Evolutionary conservation across 2,888 invertebrate genomes (phyloP), one percentile per base, ranked within the genome.

Genomic region (Chrysomela aeneicollis): DNA sequence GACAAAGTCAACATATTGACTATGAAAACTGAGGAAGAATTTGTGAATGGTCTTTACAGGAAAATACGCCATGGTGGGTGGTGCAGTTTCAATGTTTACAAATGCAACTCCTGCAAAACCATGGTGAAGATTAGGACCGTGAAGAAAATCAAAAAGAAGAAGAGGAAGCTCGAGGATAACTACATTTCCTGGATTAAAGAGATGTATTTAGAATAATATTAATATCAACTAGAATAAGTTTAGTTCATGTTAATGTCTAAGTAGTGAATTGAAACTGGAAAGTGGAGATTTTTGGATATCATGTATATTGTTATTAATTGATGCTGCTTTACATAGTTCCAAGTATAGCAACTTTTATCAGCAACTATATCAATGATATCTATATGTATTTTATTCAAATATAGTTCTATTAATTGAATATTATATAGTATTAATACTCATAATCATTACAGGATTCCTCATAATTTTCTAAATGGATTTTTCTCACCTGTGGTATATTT

Each of bases 401-500:
- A 26, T 26, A 26, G 26, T n/a, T n/a, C n/a, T n/a, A 26, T 5
- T 26, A 26, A 6, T 5, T 5, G 26, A 26, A 26, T 26, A 26
- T 26, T 26, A 26, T 26, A n/a, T n/a, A n/a, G n/a, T n/a, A n/a
- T n/a, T n/a, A n/a, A n/a, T n/a, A n/a, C n/a, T n/a, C n/a, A n/a
- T n/a, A n/a, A 42, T 17, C 17, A 42, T 42, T 42, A 2, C 17
- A 42, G n/a, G n/a, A n/a, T n/a, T n/a, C n/a, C n/a, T n/a, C n/a
- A n/a, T n/a, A n/a, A n/a, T n/a, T n/a, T n/a, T n/a, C n/a, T n/a
- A n/a, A n/a, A n/a, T n/a, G n/a, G n/a, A n/a, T 26, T 26, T 22
- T 1, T 52, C 49, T 74, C 72, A 79, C 82, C 82, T 63, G 79
- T 80, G 2, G 82, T 82, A 66, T 83, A 83, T 75, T 82, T 87